Percentiles rank a stretch among this genome's conserved stretches.
These are phyloP conservation scores for Phorcus lineatus DNA, from an alignment of 2,888 invertebrate genomes.

Conservation along the genomic window DNA sequence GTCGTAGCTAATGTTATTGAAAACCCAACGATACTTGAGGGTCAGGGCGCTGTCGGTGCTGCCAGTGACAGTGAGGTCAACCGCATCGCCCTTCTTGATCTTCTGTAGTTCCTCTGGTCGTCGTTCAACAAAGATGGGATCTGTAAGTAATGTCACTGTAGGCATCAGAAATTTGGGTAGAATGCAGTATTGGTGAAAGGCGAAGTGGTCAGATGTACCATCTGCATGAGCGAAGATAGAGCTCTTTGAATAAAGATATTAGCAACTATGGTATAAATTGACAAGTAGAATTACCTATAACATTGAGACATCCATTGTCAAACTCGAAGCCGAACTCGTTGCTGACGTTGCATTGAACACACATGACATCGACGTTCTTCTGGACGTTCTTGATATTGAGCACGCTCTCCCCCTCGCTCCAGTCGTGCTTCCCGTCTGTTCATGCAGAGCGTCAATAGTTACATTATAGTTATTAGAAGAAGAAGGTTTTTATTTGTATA, in stretches of 20 bases:
- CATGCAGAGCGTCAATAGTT: background rate
- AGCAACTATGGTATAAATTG: background rate
- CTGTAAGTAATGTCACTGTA: background rate
- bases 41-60: background rate
- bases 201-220: no score
- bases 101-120: background rate
- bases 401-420: background rate
- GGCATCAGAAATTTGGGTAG: background rate
- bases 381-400: background rate
- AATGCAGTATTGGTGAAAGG: background rate
- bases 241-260: no score
- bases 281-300: background rate
- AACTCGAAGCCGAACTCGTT: background rate
- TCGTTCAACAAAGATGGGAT: background rate
- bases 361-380: conserved; percentile 5
- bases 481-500: no score
- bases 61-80: background rate
- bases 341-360: conserved; percentile 1
- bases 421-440: no score
- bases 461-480: background rate
- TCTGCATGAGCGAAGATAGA: no score
- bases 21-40: background rate
- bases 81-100: background rate
- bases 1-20: background rate
- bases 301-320: conserved; percentile 16